Conservation (phyloP, 35 echinoderm and acorn worm genomes). For the Lytechinus pictus region DNA sequence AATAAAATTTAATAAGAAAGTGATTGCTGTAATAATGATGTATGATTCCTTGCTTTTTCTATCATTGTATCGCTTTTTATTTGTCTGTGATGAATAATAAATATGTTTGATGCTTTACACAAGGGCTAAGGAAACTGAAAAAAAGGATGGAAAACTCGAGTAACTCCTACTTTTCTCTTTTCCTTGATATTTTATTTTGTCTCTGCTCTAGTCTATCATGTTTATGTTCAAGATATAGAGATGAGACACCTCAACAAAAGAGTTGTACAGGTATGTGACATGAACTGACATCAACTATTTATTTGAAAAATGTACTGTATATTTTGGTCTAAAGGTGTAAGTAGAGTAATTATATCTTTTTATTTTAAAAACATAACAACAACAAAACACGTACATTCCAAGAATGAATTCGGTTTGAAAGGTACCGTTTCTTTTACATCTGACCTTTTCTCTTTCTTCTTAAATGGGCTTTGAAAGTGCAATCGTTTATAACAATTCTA, state of each 20-base stretch:
- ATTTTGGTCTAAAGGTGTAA: too few relatives aligned
- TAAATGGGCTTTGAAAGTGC: conserved; percentile 17
- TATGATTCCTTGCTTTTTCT: not conserved
- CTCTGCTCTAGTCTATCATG: not conserved
- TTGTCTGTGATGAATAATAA: not conserved
- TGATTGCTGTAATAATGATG: not conserved
- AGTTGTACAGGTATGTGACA: too few relatives aligned
- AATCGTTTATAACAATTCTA: conserved; percentile 2
- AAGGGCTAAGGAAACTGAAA: too few relatives aligned
- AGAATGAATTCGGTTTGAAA: not conserved
- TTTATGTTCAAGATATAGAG: not conserved
- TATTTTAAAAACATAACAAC: too few relatives aligned
- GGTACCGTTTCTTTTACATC: not conserved
- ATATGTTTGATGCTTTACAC: too few relatives aligned
- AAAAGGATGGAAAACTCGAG: too few relatives aligned
- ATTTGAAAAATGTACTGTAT: not conserved
- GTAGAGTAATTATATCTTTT: too few relatives aligned
- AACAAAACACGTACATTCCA: not conserved
- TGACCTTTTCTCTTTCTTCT: not conserved
- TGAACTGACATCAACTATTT: not conserved
- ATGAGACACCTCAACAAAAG: not conserved
- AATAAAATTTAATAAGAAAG: not conserved
- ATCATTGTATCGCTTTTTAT: not conserved
- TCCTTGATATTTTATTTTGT: not conserved
- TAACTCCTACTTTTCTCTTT: too few relatives aligned